phyloP scores from a whole-genome alignment of 2,888 invertebrate genomes.

The Euzetes globulus region DNA sequence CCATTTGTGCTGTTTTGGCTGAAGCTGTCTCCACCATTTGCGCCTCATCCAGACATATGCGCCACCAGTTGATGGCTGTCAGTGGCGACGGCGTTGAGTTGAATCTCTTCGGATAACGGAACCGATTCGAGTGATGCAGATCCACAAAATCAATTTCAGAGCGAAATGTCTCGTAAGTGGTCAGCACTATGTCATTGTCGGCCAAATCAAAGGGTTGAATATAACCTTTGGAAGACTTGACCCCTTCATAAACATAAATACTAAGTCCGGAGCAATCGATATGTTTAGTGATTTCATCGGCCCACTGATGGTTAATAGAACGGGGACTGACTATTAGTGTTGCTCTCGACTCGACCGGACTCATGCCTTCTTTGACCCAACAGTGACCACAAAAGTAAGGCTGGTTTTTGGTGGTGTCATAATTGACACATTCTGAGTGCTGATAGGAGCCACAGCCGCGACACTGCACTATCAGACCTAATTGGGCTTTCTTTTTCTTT shows the following conservation, averaged over 20 bases:
- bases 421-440: conserved; percentile 58
- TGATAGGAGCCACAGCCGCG: conserved; percentile 56
- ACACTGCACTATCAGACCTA: conserved; percentile 51
- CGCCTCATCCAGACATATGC: conserved; percentile 69
- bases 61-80: conserved; percentile 65
- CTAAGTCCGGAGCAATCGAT: conserved; percentile 49
- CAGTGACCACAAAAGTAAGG: conserved; percentile 61
- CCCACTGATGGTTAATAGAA: conserved; percentile 64
- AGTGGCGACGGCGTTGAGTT: conserved; percentile 60
- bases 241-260: conserved; percentile 50
- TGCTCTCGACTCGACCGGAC: conserved; percentile 54
- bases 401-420: conserved; percentile 43
- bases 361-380: conserved; percentile 50
- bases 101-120: conserved; percentile 59
- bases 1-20: conserved; percentile 58
- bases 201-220: conserved; percentile 59
- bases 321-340: conserved; percentile 66
- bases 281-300: conserved; percentile 61
- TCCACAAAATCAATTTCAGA: conserved; percentile 58
- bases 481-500: neutral
- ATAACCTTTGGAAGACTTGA: conserved; percentile 47
- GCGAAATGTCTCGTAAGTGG: conserved; percentile 60
- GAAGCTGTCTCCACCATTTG: conserved; percentile 64
- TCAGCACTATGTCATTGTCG: conserved; percentile 62
- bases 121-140: conserved; percentile 47